Conservation (phyloP, 2,113 vertebrate genomes). For the Leucosticte australis region DNA sequence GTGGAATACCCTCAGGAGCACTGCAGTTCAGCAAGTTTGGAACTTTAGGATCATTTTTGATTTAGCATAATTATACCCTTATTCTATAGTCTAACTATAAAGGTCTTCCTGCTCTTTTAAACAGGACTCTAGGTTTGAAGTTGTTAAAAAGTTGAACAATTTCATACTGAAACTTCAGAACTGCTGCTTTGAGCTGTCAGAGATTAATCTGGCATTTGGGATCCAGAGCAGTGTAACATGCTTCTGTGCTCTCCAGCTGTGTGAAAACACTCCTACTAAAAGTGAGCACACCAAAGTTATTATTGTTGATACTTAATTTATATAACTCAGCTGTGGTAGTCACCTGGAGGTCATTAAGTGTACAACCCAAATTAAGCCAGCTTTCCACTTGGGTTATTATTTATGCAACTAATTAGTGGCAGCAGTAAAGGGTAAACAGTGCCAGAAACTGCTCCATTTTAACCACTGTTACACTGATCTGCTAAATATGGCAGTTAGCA, state of each 20-base stretch:
- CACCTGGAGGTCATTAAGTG: background rate
- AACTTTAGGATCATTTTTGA: background rate
- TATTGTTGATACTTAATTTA: background rate
- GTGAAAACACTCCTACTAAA: background rate
- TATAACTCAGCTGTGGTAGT: background rate
- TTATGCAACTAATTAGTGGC: background rate
- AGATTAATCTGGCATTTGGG: background rate
- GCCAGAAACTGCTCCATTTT: background rate
- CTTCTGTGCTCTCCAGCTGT: background rate
- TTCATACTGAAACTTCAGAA: background rate
- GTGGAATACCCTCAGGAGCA: background rate
- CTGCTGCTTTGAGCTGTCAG: background rate
- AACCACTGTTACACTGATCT: background rate
- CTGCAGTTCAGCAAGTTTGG: background rate
- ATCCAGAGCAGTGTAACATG: rapidly evolving
- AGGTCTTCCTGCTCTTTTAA: background rate
- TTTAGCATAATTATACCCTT: background rate
- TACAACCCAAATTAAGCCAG: background rate
- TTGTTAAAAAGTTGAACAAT: background rate
- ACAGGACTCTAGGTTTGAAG: background rate
- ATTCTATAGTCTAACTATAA: background rate
- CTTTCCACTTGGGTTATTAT: background rate
- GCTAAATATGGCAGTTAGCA: background rate
- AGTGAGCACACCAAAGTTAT: background rate
- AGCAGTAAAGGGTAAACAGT: background rate